Conservation (phyloP, 2,113 vertebrate species). For the Hylia prasina region DNA sequence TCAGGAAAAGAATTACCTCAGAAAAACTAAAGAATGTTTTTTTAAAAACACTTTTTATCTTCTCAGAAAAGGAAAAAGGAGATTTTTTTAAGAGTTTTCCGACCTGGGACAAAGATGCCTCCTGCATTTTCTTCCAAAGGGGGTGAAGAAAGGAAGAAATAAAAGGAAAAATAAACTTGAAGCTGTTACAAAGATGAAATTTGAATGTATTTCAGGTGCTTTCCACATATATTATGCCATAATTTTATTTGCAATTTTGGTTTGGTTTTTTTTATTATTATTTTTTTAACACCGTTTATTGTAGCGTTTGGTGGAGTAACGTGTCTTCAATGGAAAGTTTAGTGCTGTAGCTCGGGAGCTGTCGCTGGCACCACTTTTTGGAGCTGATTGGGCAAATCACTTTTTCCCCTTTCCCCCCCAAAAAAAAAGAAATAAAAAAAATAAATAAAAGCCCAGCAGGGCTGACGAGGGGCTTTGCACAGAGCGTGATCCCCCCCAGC, state of each 20-base stretch:
- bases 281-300: slow-evolving; percentile 66
- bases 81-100: slow-evolving; percentile 31
- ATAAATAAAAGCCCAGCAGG: neutral
- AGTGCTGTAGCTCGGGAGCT: slow-evolving; percentile 39
- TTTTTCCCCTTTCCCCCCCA: no score
- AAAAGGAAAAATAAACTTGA: slow-evolving; percentile 81
- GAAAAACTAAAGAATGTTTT: slow-evolving; percentile 64
- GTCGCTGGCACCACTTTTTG: slow-evolving; percentile 71
- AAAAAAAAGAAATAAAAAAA: no score
- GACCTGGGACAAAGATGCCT: slow-evolving; percentile 24
- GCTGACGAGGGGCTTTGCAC: neutral
- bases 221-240: slow-evolving; percentile 51
- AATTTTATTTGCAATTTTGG: slow-evolving; percentile 28
- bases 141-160: neutral
- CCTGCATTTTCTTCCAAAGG: slow-evolving; percentile 71
- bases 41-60: slow-evolving; percentile 33
- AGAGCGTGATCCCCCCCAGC: neutral
- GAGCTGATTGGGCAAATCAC: neutral
- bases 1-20: slow-evolving; percentile 99
- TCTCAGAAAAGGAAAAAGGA: slow-evolving; percentile 13
- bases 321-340: slow-evolving; percentile 73
- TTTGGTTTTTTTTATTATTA: neutral
- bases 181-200: slow-evolving; percentile 87
- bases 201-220: slow-evolving; percentile 96
- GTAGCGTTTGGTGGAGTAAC: slow-evolving; percentile 79